Conservation (phyloP, 2,888 invertebrate species). For the Spicauda simplicius region DNA sequence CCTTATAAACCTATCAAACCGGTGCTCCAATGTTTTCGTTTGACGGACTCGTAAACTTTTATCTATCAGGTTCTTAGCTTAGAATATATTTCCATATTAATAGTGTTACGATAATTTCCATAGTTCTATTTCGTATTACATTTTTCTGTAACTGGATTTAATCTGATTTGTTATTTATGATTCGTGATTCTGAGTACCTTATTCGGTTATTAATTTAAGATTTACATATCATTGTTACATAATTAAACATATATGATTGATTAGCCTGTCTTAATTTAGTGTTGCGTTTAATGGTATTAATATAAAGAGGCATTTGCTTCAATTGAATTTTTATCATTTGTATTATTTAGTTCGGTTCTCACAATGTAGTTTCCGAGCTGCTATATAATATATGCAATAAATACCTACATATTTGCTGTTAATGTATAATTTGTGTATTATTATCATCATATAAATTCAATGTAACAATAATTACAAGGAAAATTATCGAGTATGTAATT, state of each 20-base stretch:
- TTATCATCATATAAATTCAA: neutral
- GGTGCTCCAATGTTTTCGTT: constrained; percentile 41
- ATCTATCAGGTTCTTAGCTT: constrained; percentile 42
- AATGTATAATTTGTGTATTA: neutral
- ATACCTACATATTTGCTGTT: neutral
- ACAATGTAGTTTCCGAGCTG: neutral
- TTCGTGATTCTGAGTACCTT: constrained; percentile 13
- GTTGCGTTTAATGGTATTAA: neutral
- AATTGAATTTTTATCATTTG: neutral
- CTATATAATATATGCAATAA: neutral
- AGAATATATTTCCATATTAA: constrained; percentile 44
- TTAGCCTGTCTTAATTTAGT: neutral
- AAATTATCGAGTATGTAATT: constrained; percentile 13
- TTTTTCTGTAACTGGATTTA: constrained; percentile 23
- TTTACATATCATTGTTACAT: constrained; percentile 18
- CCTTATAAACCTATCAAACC: constrained; percentile 43
- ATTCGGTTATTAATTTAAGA: neutral
- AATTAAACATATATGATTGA: constrained; percentile 19
- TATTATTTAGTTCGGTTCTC: neutral
- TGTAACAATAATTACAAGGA: constrained; percentile 6
- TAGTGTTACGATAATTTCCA: constrained; percentile 25
- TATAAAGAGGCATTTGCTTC: neutral
- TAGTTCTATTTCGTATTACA: constrained; percentile 19
- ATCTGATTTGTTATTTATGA: constrained; percentile 23
- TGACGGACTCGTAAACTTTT: constrained; percentile 40